Evolutionary conservation across 2,888 invertebrate genomes (phyloP).

Genomic region (Bimastos eiseni): DNA sequence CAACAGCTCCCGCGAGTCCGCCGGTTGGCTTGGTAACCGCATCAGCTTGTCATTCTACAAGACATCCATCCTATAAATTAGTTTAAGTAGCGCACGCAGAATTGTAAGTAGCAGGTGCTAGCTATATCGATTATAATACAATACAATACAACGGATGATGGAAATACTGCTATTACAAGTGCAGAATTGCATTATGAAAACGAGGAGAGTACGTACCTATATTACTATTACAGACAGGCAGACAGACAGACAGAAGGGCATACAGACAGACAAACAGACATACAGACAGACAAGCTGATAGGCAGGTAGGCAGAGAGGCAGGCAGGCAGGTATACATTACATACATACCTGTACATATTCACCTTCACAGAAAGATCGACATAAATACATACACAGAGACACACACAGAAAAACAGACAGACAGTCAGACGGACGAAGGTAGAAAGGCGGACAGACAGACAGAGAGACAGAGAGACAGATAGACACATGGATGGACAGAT

Average conservation of each 20-base stretch:
- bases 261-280: not conserved
- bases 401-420: not conserved
- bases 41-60: constrained; percentile 80
- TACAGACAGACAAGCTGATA: not conserved
- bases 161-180: too few species aligned
- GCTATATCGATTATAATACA: not conserved
- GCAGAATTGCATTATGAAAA: too few species aligned
- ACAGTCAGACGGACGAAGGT: not conserved
- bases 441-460: not conserved
- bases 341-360: too few species aligned
- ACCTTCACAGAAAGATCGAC: not conserved
- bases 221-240: too few species aligned
- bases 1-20: constrained; percentile 83
- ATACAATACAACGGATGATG: too few species aligned
- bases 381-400: not conserved
- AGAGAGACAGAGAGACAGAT: not conserved
- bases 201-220: too few species aligned
- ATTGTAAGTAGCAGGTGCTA: not conserved
- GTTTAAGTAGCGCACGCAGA: not conserved
- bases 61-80: not conserved
- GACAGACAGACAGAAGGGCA: too few species aligned
- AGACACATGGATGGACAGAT: not conserved
- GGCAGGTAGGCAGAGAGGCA: not conserved
- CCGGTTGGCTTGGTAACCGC: constrained; percentile 77
- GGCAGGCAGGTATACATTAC: not conserved